These are phyloP conservation scores for Malurus melanocephalus DNA, from an alignment of 2,113 vertebrate species.

Conservation along the genomic window DNA sequence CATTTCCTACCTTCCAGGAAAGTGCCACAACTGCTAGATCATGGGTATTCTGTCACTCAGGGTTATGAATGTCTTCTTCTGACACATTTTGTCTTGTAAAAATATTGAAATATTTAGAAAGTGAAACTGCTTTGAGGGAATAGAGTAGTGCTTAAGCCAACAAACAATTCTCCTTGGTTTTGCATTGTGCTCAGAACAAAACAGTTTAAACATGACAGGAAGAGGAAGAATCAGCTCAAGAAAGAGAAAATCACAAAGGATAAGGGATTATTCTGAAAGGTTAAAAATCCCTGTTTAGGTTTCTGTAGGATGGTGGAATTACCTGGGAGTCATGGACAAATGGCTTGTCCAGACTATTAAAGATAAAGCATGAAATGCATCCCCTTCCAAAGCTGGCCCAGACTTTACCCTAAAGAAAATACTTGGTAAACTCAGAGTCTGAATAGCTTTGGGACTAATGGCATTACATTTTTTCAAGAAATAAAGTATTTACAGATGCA, in stretches of 20 bases:
- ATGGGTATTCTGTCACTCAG: neutral
- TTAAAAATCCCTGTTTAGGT: neutral
- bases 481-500: constrained; percentile 42
- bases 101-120: neutral
- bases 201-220: neutral
- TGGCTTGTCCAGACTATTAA: neutral
- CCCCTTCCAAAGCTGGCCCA: neutral
- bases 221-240: neutral
- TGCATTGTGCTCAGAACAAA: neutral
- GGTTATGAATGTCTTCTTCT: neutral
- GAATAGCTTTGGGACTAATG: neutral
- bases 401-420: neutral
- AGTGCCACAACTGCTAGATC: neutral
- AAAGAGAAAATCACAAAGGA: neutral
- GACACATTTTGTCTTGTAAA: neutral
- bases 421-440: neutral
- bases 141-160: neutral
- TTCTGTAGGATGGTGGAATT: neutral
- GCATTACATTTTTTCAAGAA: constrained; percentile 10
- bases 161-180: neutral
- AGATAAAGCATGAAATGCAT: neutral
- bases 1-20: neutral
- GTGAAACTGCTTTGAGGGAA: neutral
- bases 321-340: neutral
- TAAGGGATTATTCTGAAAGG: neutral